Base-by-base conservation (phyloP, 92 coral and sea anemone species). In the Siderastrea siderea region DNA sequence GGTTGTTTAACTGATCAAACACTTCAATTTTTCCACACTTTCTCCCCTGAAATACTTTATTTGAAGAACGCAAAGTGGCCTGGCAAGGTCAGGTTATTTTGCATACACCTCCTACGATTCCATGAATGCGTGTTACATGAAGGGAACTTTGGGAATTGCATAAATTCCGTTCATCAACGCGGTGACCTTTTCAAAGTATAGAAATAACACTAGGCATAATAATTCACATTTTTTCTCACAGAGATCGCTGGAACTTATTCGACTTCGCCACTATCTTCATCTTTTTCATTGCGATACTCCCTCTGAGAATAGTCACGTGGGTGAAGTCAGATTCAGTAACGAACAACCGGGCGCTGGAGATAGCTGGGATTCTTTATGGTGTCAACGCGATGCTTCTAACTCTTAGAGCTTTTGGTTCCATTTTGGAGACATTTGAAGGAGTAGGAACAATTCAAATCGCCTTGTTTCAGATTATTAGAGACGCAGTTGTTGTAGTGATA, bases 401-500 rank as follows among this genome's bases (percentile, higher is more conserved):
- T 15, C 63, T 88, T 54, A 57, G 91, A 54, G 87, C 78, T 16
- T 81, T 81, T 64, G 91, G 91, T 43, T 85, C 82, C 45, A 52
- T 87, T 48, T 19, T 87, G 61, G 86, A 87, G 62, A 57, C 85
- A 7, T 77, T 44, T 14, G 62, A 59, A 68, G 60, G 74, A 13
- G 71, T 87, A 48, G 90, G 90, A 11, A 15, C 76, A 6, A 78
- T 87, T n/a, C 90, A 87, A 46, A 87, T 87, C 46, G 84, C 90
- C 5, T 50, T 87, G 48, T 60, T 87, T 38, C 38, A 60, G 63
- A 87, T 87, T 17, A 47, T 78, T 4, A 48, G 52, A 11, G 85
- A 79, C 38, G 85, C 80, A 2, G 3, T 59, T 47, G 63, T 54
- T 3, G 75, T 87, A 67, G 79, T 87, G 15, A 64, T 81, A 64